Conservation (phyloP, 2,113 vertebrate genomes). For the Oreochromis tanganicae region DNA sequence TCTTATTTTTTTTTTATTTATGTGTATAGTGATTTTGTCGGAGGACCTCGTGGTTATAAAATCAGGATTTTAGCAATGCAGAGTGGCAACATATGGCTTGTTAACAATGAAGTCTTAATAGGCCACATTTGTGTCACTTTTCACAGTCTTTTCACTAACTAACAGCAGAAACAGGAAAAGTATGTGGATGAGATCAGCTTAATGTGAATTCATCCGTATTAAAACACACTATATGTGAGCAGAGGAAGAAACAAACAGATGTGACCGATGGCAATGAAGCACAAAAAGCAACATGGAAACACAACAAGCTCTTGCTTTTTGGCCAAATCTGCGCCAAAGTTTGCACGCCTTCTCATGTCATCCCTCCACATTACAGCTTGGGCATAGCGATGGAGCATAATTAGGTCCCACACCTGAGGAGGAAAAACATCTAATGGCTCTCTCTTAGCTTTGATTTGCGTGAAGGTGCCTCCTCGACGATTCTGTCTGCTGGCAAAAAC, state of each 20-base stretch:
- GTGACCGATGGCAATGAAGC: neutral
- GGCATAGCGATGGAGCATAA: neutral
- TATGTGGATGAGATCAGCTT: neutral
- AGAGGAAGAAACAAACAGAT: neutral
- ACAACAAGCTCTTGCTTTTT: neutral
- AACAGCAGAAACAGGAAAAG: neutral
- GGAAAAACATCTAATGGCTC: neutral
- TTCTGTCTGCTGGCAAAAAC: neutral
- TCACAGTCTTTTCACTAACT: neutral
- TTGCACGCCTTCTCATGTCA: neutral
- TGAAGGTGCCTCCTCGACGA: neutral
- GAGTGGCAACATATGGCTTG: neutral
- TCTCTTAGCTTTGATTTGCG: neutral
- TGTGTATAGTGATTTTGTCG: neutral
- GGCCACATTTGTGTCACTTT: neutral
- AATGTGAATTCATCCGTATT: neutral
- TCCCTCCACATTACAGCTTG: neutral
- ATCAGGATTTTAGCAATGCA: neutral
- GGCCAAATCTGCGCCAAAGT: neutral
- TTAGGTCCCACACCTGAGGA: neutral
- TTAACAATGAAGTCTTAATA: neutral
- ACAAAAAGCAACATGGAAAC: neutral
- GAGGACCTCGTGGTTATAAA: neutral
- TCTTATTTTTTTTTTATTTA: neutral
- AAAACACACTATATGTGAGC: neutral